phyloP scores from a whole-genome alignment of 92 coral and sea anemone species.

The Phymanthus crucifer region DNA sequence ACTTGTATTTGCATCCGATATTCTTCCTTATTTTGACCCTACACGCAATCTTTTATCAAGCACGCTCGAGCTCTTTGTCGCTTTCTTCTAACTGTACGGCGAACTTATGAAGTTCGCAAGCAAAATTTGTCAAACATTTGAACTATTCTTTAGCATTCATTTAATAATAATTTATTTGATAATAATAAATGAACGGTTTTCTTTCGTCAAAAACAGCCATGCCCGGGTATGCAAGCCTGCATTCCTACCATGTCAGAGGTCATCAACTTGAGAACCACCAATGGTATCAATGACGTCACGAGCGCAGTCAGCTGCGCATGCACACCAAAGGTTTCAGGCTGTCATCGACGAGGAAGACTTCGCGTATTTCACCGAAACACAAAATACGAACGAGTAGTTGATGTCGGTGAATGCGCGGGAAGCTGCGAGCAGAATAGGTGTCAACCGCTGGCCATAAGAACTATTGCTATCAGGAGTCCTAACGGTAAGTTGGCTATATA shows the following conservation, averaged over 20 bases:
- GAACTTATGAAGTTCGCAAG: no score
- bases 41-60: no score
- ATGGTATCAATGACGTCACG: conserved; percentile 51
- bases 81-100: no score
- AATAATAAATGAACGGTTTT: not conserved
- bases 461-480: conserved; percentile 63
- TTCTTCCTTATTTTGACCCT: no score
- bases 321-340: conserved; percentile 39
- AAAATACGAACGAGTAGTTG: conserved; percentile 55
- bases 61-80: no score
- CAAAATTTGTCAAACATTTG: no score
- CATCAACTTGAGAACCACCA: conserved; percentile 40
- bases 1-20: not conserved
- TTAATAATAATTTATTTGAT: not conserved
- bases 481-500: conserved; percentile 80
- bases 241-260: conserved; percentile 53
- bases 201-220: conserved; percentile 5
- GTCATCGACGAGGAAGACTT: conserved; percentile 53
- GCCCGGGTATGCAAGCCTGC: conserved; percentile 59
- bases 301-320: conserved; percentile 67
- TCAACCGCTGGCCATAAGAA: conserved; percentile 56
- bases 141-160: no score
- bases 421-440: conserved; percentile 48
- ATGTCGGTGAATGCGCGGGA: conserved; percentile 74
- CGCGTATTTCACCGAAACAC: conserved; percentile 61